Conservation (phyloP, 2,113 vertebrate species). For the Cranoglanis bouderius region DNA sequence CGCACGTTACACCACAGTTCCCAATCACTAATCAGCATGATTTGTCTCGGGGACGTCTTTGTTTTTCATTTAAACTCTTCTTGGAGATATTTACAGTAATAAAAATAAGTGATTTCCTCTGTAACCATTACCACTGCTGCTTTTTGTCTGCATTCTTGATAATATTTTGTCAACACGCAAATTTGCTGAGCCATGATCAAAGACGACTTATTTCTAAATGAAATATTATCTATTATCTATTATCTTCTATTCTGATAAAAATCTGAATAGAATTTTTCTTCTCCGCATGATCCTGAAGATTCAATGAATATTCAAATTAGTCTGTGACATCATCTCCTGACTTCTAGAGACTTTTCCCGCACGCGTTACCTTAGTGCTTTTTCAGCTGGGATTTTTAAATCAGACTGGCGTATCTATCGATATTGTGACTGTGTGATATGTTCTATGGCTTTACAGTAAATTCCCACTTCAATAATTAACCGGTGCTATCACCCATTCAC, state of each 20-base stretch:
- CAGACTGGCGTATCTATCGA: not conserved
- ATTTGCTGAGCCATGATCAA: not conserved
- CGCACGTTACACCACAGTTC: not conserved
- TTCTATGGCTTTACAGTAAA: not conserved
- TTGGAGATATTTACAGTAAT: too few species aligned
- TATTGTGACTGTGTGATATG: too few species aligned
- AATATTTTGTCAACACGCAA: too few species aligned
- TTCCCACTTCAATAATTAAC: slow-evolving; percentile 4
- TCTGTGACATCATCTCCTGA: not conserved
- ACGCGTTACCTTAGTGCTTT: not conserved
- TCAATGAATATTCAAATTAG: not conserved
- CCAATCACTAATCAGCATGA: not conserved
- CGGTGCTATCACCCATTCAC: not conserved
- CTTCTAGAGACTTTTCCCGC: not conserved
- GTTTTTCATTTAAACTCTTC: not conserved
- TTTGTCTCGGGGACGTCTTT: not conserved
- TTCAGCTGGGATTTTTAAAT: not conserved
- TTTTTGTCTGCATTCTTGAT: too few species aligned
- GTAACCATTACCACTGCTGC: too few species aligned
- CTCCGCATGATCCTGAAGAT: not conserved
- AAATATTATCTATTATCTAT: not conserved
- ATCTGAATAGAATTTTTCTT: not conserved
- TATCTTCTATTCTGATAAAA: too few species aligned
- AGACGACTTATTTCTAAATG: not conserved
- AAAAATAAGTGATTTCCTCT: too few species aligned